Evolutionary conservation across 1,140 invertebrate genomes (phyloP), one percentile per base, ranked within the genome.

Genomic region (Drosophila dunni): DNA sequence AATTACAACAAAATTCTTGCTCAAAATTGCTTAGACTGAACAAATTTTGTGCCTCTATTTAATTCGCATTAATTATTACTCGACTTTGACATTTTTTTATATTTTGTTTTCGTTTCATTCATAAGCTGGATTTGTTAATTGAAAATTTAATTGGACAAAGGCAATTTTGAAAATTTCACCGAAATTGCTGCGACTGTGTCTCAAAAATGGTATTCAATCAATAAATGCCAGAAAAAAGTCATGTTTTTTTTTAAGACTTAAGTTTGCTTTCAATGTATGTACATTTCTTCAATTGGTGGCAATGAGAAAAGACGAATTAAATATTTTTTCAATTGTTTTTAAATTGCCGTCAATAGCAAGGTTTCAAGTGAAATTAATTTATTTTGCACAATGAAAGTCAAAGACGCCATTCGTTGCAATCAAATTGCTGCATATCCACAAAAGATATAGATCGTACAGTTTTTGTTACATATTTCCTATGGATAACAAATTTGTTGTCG

Each of bases 261-360:
- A 71, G 33, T 34, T 61, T 17, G 20, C 20, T 17, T 45, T 69
- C 68, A 36, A 78, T 70, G 66, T 73, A 75, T 63, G 68, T 40
- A 17, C 58, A 74, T 57, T 75, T 78, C 50, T 56, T 88, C 78
- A 88, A 88, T 89, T 88, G 85, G 77, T 70, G 61, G 67, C 80
- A 80, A 69, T 70, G 69, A 80, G 60, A 38, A 66, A 45, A 56
- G 62, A 17, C 70, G 46, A 78, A 85, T 90, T 78, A 78, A 84
- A 89, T 90, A 75, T 69, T 68, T 78, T 1, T 51, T 89, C 84
- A 89, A 89, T 89, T 89, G 84, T 81, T 81, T 89, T 90, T 84
- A 81, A 89, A 85, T 89, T 90, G 85, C 75, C 78, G 67, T 90
- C 84, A 89, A 89, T 89, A 85, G 82, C 84, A 77, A 89, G 84